phyloP scores from a whole-genome alignment of 2,797 vertebrate genomes.

The Chiloscyllium punctatum region DNA sequence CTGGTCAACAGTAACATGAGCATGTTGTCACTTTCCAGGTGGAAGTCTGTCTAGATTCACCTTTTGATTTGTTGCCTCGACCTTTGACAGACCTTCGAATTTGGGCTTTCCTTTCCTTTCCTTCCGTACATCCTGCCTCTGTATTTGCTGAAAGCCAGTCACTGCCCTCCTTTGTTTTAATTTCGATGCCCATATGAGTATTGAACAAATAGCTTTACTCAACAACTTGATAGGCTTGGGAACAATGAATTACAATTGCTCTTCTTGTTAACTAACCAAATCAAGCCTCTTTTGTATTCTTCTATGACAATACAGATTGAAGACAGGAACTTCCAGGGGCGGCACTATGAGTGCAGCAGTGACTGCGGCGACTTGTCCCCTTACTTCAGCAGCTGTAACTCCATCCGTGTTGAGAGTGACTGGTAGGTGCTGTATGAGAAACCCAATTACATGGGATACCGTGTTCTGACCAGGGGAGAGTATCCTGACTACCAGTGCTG shows the following conservation, averaged over 20 bases:
- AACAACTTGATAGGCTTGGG: background rate
- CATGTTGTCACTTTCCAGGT: background rate
- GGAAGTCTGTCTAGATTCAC: too few species aligned
- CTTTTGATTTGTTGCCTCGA: too few species aligned
- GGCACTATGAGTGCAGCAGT: too few species aligned
- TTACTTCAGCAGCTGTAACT: constrained; percentile 50
- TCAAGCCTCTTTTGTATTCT: background rate
- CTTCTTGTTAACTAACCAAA: background rate
- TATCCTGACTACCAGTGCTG: too few species aligned
- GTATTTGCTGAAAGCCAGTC: too few species aligned
- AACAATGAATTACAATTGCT: background rate
- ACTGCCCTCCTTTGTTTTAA: background rate
- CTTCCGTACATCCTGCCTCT: background rate
- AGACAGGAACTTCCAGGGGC: too few species aligned
- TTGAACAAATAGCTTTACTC: background rate
- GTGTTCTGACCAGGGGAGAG: constrained; percentile 52
- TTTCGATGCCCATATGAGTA: background rate
- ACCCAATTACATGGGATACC: constrained; percentile 47
- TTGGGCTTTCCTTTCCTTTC: too few species aligned
- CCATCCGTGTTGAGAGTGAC: constrained; percentile 57
- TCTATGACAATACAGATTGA: constrained; percentile 39
- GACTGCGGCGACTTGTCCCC: too few species aligned
- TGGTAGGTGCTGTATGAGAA: constrained; percentile 62
- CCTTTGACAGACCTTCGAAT: background rate
- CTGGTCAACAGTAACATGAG: background rate